Conservation (phyloP, 2,797 vertebrate species). For the Pangasius djambal region DNA sequence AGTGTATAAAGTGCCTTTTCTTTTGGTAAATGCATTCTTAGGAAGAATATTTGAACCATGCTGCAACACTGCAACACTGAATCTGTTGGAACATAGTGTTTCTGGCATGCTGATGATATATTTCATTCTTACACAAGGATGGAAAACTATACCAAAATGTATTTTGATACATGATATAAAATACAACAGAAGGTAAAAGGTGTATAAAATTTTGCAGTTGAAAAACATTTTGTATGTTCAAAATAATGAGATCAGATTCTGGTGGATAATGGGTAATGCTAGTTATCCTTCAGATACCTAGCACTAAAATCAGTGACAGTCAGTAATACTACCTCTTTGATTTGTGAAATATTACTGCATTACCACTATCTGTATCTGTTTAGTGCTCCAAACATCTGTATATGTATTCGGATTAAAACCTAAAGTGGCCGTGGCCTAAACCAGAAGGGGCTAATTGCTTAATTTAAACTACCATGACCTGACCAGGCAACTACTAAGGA, state of each 20-base stretch:
- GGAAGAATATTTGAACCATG: background rate
- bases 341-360: background rate
- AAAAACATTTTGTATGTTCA: background rate
- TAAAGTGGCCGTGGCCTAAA: background rate
- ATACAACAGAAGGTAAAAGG: background rate
- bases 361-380: background rate
- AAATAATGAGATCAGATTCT: background rate
- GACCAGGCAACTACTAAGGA: background rate
- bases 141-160: background rate
- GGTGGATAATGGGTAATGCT: background rate
- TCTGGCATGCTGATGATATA: background rate
- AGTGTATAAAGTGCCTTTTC: constrained; percentile 32
- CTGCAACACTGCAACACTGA: background rate
- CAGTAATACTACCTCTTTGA: background rate
- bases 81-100: constrained; percentile 8
- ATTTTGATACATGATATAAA: background rate
- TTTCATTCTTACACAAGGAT: background rate
- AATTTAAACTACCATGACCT: background rate
- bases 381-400: background rate
- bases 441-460: background rate
- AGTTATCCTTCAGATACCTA: background rate
- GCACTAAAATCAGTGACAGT: background rate
- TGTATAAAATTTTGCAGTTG: background rate
- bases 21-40: constrained; percentile 8
- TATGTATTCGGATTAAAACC: background rate